Percentiles rank a stretch among this genome's conserved stretches.
Conservation (phyloP, 2,888 invertebrate genomes). For the Omphaloscelis lunosa region DNA sequence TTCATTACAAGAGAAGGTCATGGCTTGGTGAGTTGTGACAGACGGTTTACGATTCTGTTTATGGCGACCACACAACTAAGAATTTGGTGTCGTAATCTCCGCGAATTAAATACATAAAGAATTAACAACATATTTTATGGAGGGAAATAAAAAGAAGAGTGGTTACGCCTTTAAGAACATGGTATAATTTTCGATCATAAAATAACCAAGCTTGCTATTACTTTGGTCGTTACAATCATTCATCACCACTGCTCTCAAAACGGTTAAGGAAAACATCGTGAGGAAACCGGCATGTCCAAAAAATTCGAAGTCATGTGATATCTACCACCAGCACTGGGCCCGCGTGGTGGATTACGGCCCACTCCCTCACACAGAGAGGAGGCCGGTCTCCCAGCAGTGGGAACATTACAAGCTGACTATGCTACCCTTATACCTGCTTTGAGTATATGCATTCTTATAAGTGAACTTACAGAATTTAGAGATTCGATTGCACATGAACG, state of each 20-base stretch:
- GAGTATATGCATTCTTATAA: too few relatives aligned
- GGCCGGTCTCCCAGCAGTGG: too few relatives aligned
- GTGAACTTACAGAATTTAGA: neutral
- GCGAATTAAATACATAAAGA: slow-evolving; percentile 69
- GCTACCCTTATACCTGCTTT: too few relatives aligned
- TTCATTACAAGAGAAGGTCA: slow-evolving; percentile 72
- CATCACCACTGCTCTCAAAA: too few relatives aligned
- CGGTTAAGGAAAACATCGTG: too few relatives aligned
- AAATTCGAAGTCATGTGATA: too few relatives aligned
- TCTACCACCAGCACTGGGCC: too few relatives aligned
- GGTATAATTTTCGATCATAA: neutral
- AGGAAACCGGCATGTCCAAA: too few relatives aligned
- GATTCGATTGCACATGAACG: neutral
- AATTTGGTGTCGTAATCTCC: slow-evolving; percentile 68
- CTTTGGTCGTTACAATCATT: neutral
- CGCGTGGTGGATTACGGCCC: too few relatives aligned
- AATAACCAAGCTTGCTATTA: neutral
- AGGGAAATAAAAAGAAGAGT: slow-evolving; percentile 49
- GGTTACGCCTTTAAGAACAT: slow-evolving; percentile 14
- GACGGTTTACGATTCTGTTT: slow-evolving; percentile 77
- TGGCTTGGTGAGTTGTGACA: slow-evolving; percentile 66
- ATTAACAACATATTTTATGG: slow-evolving; percentile 66
- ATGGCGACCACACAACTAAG: slow-evolving; percentile 70
- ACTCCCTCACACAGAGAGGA: too few relatives aligned
- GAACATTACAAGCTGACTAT: too few relatives aligned